A percentile compares a stretch with the other conserved stretches of the same genome.
phyloP scores from a whole-genome alignment of 2,113 vertebrate species.

The Mionectes macconnelli region DNA sequence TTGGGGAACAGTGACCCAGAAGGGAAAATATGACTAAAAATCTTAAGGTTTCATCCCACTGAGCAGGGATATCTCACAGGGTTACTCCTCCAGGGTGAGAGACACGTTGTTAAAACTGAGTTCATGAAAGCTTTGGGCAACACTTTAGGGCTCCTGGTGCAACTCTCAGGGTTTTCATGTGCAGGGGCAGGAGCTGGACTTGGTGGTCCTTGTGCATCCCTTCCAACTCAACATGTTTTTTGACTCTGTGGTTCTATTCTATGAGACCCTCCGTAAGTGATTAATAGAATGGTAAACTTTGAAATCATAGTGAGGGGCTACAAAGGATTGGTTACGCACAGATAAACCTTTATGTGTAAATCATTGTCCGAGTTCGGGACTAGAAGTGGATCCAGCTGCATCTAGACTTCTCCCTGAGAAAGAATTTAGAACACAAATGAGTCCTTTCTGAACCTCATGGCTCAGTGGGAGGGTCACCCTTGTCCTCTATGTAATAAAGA shows the following conservation, averaged over 20 bases:
- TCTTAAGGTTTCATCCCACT: neutral
- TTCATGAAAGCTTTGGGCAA: neutral
- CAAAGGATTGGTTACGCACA: neutral
- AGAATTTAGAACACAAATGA: neutral
- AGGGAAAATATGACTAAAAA: neutral
- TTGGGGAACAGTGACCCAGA: neutral
- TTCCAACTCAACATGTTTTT: neutral
- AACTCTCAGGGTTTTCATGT: neutral
- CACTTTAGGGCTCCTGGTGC: rapidly evolving
- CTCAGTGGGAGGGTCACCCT: no score
- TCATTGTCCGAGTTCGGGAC: neutral
- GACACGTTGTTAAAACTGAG: rapidly evolving
- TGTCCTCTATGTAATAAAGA: neutral
- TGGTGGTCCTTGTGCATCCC: neutral
- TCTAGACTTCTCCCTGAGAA: neutral
- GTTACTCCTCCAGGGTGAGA: neutral
- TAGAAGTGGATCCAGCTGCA: neutral
- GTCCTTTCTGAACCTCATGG: neutral
- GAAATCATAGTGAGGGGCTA: neutral
- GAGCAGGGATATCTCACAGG: rapidly evolving
- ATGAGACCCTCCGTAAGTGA: neutral
- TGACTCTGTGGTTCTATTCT: neutral
- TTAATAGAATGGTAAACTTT: neutral
- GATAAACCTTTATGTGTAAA: neutral
- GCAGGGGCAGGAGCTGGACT: neutral